Evolutionary conservation across 1,140 invertebrate genomes (phyloP).

Genomic region (Maniola jurtina): DNA sequence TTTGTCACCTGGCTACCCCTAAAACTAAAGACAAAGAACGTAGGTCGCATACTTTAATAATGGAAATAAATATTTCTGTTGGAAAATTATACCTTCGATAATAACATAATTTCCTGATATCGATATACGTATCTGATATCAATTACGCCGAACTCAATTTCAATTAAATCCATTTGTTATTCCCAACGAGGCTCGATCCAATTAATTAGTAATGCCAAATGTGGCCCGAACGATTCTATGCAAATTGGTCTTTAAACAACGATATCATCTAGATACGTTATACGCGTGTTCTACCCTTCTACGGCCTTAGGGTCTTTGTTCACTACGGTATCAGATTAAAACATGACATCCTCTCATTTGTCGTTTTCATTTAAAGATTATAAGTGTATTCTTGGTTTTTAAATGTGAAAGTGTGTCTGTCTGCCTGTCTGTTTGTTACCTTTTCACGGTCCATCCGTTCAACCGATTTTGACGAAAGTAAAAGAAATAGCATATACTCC

Average conservation of each 20-base stretch:
- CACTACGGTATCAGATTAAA: background rate
- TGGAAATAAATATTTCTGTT: too few species aligned
- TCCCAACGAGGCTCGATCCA: constrained; percentile 1
- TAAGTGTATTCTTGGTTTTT: too few species aligned
- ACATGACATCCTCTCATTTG: background rate
- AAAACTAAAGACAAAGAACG: too few species aligned
- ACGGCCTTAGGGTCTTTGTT: background rate
- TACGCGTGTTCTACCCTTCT: constrained; percentile 1
- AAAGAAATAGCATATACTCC: too few species aligned
- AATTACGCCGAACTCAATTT: background rate
- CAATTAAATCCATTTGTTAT: constrained; percentile 1
- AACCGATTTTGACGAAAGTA: too few species aligned
- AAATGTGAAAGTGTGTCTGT: too few species aligned
- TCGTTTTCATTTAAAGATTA: too few species aligned
- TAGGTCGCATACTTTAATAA: too few species aligned
- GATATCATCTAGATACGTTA: background rate
- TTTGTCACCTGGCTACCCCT: too few species aligned
- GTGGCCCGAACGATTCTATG: constrained; percentile 1
- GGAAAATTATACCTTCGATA: background rate
- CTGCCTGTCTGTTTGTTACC: too few species aligned
- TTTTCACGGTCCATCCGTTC: too few species aligned
- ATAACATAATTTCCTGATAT: background rate
- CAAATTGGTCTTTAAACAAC: constrained; percentile 6
- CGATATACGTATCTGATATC: background rate
- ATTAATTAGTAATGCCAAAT: constrained; percentile 5